phyloP scores from a whole-genome alignment of 2,113 vertebrate genomes.

The Suncus etruscus region DNA sequence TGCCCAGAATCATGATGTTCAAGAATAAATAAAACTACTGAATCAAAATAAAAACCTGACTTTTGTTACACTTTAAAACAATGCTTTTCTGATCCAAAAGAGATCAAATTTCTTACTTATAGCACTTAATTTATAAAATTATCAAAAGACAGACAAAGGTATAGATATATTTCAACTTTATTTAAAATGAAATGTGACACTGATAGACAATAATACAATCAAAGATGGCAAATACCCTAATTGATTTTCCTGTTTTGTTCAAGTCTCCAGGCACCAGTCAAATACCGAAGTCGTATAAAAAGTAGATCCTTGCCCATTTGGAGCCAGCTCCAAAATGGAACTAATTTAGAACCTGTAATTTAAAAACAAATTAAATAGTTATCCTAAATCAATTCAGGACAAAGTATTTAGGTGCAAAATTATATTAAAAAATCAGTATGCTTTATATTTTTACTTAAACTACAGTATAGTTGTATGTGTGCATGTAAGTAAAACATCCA shows the following conservation, averaged over 20 bases:
- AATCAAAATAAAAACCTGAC: constrained; percentile 44
- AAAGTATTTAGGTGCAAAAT: neutral
- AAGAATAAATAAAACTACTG: constrained; percentile 20
- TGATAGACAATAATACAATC: constrained; percentile 78
- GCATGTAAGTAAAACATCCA: neutral
- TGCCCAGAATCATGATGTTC: constrained; percentile 36
- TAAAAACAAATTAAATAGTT: constrained; percentile 27
- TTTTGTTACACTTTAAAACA: constrained; percentile 5
- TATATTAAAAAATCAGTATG: neutral
- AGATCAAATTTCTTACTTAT: constrained; percentile 43
- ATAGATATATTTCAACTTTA: constrained; percentile 82
- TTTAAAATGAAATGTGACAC: constrained; percentile 82
- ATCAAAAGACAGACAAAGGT: constrained; percentile 73
- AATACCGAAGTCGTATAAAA: constrained; percentile 96
- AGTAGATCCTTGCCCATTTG: constrained; percentile 98
- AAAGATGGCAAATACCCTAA: constrained; percentile 86
- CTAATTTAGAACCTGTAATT: constrained; percentile 95
- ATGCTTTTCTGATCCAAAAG: constrained; percentile 9
- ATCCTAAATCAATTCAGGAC: neutral
- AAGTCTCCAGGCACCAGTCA: constrained; percentile 96
- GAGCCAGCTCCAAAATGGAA: constrained; percentile 99
- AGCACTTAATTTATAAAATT: constrained; percentile 71
- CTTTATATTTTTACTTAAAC: neutral
- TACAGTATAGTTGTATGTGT: too few species aligned
- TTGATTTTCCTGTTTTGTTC: constrained; percentile 89